Conservation (phyloP, 35 echinoderm and acorn worm genomes). For the Apostichopus californicus region DNA sequence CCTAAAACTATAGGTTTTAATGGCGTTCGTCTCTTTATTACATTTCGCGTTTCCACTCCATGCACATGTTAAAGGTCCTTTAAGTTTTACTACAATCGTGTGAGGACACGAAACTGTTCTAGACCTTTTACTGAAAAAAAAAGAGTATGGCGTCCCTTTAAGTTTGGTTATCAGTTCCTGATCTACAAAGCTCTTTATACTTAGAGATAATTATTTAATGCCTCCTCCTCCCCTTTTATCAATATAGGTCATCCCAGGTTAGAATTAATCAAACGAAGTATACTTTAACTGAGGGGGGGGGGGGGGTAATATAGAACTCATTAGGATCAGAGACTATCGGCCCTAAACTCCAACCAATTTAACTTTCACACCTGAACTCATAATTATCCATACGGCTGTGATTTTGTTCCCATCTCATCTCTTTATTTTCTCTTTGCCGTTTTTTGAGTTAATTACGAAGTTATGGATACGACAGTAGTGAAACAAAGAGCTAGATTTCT, state of each 20-base stretch:
- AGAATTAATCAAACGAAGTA: slow-evolving; percentile 14
- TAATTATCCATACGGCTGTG: not conserved
- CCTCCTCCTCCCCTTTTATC: not conserved
- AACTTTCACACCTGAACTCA: not conserved
- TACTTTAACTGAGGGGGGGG: not conserved
- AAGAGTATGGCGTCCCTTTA: no score
- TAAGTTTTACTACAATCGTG: no score
- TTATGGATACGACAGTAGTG: slow-evolving; percentile 23
- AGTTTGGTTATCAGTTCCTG: no score
- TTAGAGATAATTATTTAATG: no score
- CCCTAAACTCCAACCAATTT: not conserved
- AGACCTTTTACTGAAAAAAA: no score
- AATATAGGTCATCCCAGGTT: not conserved
- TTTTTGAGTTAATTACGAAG: slow-evolving; percentile 44
- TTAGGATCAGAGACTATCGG: not conserved
- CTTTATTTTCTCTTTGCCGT: not conserved
- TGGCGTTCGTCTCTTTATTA: no score
- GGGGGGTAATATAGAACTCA: not conserved
- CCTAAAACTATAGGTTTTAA: no score
- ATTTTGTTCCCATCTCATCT: not conserved
- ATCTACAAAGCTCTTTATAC: no score
- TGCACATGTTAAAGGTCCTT: no score
- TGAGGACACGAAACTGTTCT: no score
- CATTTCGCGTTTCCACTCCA: no score
- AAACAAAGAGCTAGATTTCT: slow-evolving; percentile 37